These are phyloP conservation scores for Zoanthus sansibaricus DNA, from an alignment of 92 coral and sea anemone genomes.

Conservation along the genomic window DNA sequence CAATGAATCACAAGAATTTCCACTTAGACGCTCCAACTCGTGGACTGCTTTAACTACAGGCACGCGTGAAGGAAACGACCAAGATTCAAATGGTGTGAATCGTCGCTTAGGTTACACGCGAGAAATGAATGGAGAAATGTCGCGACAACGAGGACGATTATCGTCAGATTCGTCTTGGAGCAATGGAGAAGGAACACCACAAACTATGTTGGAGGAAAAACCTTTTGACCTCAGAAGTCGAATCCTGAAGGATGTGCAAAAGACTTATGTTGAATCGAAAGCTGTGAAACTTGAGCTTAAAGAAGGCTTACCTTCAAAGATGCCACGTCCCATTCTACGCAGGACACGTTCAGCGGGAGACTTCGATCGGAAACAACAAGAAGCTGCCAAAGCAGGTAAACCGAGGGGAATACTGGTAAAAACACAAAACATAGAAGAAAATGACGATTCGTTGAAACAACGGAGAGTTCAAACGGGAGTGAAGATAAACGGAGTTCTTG, in stretches of 20 bases:
- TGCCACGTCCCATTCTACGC: conserved; percentile 87
- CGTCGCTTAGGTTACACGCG: conserved; percentile 19
- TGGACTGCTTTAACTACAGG: conserved; percentile 77
- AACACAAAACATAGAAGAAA: conserved; percentile 75
- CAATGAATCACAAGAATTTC: conserved; percentile 51
- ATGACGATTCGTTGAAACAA: conserved; percentile 60
- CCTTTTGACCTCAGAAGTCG: conserved; percentile 46
- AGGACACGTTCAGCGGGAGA: conserved; percentile 90
- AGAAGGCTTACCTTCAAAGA: conserved; percentile 79
- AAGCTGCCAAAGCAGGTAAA: conserved; percentile 65
- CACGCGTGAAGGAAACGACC: conserved; percentile 34
- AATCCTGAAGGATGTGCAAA: conserved; percentile 58
- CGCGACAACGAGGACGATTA: conserved; percentile 64
- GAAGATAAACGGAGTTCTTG: conserved; percentile 92
- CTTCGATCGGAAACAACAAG: conserved; percentile 80
- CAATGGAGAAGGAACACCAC: conserved; percentile 1
- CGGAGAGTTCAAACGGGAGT: conserved; percentile 66
- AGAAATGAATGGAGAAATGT: conserved; percentile 31
- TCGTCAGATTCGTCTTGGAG: conserved; percentile 58
- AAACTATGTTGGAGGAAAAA: conserved; percentile 12
- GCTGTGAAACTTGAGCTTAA: conserved; percentile 86
- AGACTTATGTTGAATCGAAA: conserved; percentile 82
- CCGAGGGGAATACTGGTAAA: conserved; percentile 92
- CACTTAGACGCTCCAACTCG: conserved; percentile 77
- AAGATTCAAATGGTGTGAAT: neutral